Percentiles rank a stretch among this genome's conserved stretches.
Evolutionary conservation across 2,888 invertebrate species (phyloP).

Genomic region (Drosophila conformis): DNA sequence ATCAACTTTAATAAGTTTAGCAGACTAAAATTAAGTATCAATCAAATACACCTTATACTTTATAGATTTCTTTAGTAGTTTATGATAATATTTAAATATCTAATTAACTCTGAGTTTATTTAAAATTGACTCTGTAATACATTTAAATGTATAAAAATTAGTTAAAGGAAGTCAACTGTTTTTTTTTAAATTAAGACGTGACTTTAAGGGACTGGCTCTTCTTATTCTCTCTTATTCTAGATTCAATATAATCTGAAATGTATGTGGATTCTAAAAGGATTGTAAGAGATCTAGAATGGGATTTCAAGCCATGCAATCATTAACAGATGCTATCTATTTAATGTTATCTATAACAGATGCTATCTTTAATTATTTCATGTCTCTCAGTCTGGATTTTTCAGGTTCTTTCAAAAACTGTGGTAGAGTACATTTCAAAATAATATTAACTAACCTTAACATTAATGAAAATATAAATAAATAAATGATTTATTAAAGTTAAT

Average conservation of each 20-base stretch:
- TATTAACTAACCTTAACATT: background rate
- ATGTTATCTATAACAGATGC: background rate
- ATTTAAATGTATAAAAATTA: background rate
- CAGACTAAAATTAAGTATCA: background rate
- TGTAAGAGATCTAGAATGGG: rapidly evolving
- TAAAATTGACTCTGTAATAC: background rate
- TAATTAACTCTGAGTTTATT: background rate
- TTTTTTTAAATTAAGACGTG: background rate
- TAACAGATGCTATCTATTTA: background rate
- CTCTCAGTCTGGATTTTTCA: background rate
- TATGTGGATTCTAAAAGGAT: background rate
- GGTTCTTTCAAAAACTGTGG: background rate
- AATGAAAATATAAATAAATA: background rate
- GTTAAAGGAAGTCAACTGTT: background rate
- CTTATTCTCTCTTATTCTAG: background rate
- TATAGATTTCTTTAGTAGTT: background rate
- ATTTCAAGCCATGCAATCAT: background rate
- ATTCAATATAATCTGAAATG: background rate
- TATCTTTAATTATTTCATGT: background rate
- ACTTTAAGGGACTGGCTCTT: background rate
- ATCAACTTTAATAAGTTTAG: background rate
- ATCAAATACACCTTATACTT: background rate
- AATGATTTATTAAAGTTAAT: background rate
- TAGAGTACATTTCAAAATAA: too few species aligned
- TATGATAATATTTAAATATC: background rate